A percentile compares a stretch with the other conserved stretches of the same genome.
These are phyloP conservation scores for Papio anubis DNA, from an alignment of 2,113 vertebrate species.

Conservation along the genomic window DNA sequence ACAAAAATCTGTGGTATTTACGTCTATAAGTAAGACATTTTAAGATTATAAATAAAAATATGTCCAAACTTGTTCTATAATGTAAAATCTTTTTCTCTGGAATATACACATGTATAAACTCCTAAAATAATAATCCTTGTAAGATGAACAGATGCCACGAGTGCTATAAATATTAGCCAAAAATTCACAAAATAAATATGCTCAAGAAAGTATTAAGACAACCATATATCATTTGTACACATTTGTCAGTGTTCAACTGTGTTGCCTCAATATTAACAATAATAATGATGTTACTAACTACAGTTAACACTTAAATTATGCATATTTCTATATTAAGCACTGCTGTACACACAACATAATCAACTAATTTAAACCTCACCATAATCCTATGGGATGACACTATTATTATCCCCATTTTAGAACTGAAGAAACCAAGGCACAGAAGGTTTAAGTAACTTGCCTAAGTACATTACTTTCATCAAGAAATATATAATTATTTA, in stretches of 20 bases:
- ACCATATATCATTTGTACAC: neutral
- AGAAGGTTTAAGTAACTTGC: neutral
- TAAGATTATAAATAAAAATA: constrained; percentile 57
- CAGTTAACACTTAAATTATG: neutral
- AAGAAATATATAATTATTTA: neutral
- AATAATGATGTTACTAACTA: neutral
- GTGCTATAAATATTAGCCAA: constrained; percentile 61
- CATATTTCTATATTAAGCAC: neutral
- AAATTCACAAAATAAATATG: constrained; percentile 49
- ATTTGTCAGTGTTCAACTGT: neutral
- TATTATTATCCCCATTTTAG: neutral
- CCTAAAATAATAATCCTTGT: constrained; percentile 54
- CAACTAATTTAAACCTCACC: neutral
- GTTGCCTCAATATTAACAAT: neutral
- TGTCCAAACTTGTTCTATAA: constrained; percentile 38
- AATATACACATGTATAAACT: constrained; percentile 51
- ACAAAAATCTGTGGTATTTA: constrained; percentile 14
- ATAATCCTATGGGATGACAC: neutral
- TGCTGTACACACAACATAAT: neutral
- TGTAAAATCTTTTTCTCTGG: constrained; percentile 53
- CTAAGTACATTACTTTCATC: neutral
- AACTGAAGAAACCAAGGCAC: neutral
- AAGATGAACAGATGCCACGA: constrained; percentile 62
- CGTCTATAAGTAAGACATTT: constrained; percentile 11
- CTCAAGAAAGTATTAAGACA: neutral